A percentile compares a stretch with the other conserved stretches of the same genome.
These are phyloP conservation scores for Brachionus asplanchnoidis DNA, from an alignment of 1,140 invertebrate species.

Conservation along the genomic window DNA sequence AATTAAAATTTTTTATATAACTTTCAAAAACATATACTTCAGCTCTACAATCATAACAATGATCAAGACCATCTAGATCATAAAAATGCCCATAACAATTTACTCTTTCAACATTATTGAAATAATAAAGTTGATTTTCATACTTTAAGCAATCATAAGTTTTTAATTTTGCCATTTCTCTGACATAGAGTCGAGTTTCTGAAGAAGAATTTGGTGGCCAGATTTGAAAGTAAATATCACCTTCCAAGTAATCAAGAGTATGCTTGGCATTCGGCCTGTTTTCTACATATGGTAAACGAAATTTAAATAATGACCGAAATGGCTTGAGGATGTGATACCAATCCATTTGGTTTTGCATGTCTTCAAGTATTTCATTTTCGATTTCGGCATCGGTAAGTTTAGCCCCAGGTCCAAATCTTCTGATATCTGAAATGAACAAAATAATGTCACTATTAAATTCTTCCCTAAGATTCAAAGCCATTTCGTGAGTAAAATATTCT, in stretches of 20 bases:
- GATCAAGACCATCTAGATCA: not conserved
- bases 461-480: not conserved
- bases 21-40: slow-evolving; percentile 1
- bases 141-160: not conserved
- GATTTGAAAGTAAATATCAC: not conserved
- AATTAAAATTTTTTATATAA: not conserved
- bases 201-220: not conserved
- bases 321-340: not conserved
- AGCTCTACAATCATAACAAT: slow-evolving; percentile 39
- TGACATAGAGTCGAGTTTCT: not conserved
- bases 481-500: not conserved
- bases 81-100: not conserved
- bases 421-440: slow-evolving; percentile 9
- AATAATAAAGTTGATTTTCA: not conserved
- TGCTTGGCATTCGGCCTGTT: not conserved
- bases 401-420: not conserved
- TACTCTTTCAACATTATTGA: slow-evolving; percentile 16
- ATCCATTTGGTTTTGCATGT: not conserved
- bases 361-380: not conserved
- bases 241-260: not conserved
- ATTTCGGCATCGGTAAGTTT: not conserved
- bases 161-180: not conserved
- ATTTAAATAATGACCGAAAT: not conserved
- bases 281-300: not conserved
- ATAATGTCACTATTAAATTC: not conserved